A percentile compares a stretch with the other conserved stretches of the same genome.
Conservation (phyloP, 2,797 vertebrate species). For the Urosaurus nigricauda region DNA sequence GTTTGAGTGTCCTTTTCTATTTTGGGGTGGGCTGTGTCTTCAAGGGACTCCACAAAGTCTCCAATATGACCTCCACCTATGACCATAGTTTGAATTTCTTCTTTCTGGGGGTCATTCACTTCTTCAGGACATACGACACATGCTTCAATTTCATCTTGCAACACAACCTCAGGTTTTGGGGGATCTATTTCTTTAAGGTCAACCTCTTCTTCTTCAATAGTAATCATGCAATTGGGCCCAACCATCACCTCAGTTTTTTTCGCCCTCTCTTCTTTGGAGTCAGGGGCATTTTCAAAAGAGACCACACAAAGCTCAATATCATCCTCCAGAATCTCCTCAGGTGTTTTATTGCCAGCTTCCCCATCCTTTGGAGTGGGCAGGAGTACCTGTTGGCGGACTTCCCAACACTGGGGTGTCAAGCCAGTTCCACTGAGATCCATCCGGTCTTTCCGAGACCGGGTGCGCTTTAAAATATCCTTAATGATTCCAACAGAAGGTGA, state of each 20-base stretch:
- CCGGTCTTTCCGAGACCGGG: neutral
- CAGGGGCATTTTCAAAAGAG: neutral
- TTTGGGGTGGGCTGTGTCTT: neutral
- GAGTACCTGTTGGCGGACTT: constrained; percentile 29
- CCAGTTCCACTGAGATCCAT: neutral
- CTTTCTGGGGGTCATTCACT: neutral
- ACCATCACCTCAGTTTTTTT: constrained; percentile 13
- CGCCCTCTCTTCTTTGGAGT: constrained; percentile 4
- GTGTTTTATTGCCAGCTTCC: neutral
- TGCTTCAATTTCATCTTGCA: neutral
- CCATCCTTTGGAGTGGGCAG: constrained; percentile 12
- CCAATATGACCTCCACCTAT: neutral
- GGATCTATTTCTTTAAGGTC: neutral
- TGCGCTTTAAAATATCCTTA: constrained; percentile 29
- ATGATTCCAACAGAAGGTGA: constrained; percentile 4
- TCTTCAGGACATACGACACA: neutral
- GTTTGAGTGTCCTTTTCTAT: constrained; percentile 32
- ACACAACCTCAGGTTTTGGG: neutral
- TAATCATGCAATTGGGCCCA: constrained; percentile 26
- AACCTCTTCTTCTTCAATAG: constrained; percentile 41
- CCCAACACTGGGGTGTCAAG: constrained; percentile 28
- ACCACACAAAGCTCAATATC: constrained; percentile 34
- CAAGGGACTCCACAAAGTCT: too few species aligned
- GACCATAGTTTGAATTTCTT: neutral
- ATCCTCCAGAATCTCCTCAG: neutral